Base-by-base conservation (phyloP, 2,888 invertebrate species). In the Stratiomys singularior region DNA sequence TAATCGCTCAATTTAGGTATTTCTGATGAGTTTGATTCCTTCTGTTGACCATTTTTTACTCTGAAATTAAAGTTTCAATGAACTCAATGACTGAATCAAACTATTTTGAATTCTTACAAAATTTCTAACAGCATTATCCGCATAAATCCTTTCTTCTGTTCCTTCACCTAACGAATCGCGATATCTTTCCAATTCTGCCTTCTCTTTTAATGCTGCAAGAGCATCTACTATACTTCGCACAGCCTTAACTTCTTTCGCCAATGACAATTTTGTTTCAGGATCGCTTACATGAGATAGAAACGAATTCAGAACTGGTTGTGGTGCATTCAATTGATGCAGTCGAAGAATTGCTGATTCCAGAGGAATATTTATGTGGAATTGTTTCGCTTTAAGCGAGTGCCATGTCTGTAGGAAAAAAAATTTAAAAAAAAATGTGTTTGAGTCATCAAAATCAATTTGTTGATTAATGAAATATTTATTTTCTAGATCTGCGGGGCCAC, bases 131-230 rank as follows among this genome's bases (percentile, higher is more conserved):
- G 91, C 91, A 82, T 92, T 93, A 82, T 94, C 94, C 52, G 93
- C 93, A 78, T 93, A 89, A 81, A 92, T 91, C 81, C 92, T 92
- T 82, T 93, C 93, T 81, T 94, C 93, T 0, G 92, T 86, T 13
- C 86, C 83, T 28, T 84, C 84, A 1, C 83, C 78, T 18, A 87
- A 79, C 0, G 85, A 80, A 1, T 84, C 83, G 27, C 82, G 85
- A 1, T 85, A 82, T 27, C 83, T 81, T 46, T 83, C 84, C 63
- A 87, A 78, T 60, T 85, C 85, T 27, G 81, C 82, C 9, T 84
- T 82, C 77, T 88, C 87, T 78, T 87, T 87, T 0, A 87, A 78
- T 1, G 83, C 82, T 0, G 81, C 84, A 76, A 87, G 81, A 1
- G 86, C 85, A 82, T 87, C 87, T 58, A 87, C 84, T 30, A 84